Evolutionary conservation across 2,888 invertebrate species (phyloP), one percentile per base, ranked within the genome.

Genomic region (Acleris laterana): DNA sequence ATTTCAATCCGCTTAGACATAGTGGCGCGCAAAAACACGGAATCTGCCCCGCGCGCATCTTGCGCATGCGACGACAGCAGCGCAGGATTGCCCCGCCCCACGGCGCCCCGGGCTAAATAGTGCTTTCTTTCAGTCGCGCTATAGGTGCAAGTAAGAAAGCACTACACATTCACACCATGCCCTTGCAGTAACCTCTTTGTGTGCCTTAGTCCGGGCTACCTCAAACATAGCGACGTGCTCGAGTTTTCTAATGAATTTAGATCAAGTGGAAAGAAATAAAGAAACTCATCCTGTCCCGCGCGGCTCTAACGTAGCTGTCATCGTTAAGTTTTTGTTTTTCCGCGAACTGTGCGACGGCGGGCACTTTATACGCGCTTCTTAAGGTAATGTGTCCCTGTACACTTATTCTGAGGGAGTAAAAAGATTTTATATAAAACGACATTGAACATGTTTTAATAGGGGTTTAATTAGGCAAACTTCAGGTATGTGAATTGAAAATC

Each of bases 1-100:
- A 90, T 89, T 89, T 87, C 84, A 88, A 85, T 87, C 88, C 86
- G 79, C 85, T 88, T 88, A 89, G 87, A 89, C 85, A 79, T 82
- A 77, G 82, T 79, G 86, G 81, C 82, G 83, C 77, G 83, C 89
- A 91, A 92, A 91, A 92, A 90, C 79, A 70, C 69, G 83, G 87
- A 79, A 86, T 87, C 72, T 74, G 75, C 77, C 77, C 72, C 75
- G 75, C 77, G 78, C 75, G 80, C 79, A 80, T 80, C 76, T 80
- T 80, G 83, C 84, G 86, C 81, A 74, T 77, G 81, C 85, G 82
- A 75, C 79, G 79, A 60, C 65, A 60, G 55, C 65, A 60, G 55
- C 60, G 17, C 60, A 68, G 71, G 77, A 77, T 44, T 57, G 32
- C 55, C 16, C n/a, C 50, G 44, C 60, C 52, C 48, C 55, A 48